Evolutionary conservation across 2,888 invertebrate species (phyloP).

Genomic region (Dioctria linearis): DNA sequence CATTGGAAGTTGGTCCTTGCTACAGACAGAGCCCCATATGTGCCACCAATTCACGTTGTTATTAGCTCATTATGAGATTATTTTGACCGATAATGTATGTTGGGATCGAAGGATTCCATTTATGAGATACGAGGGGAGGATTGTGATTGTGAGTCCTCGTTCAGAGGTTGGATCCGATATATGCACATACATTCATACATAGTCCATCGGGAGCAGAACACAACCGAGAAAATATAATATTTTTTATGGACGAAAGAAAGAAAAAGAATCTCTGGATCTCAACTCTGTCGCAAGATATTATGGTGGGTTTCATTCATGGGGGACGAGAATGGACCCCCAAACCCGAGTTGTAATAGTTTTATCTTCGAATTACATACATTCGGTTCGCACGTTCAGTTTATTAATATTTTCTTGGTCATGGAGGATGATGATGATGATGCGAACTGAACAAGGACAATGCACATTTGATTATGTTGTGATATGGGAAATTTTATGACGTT

Average conservation of each 20-base stretch:
- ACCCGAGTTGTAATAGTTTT: conserved; percentile 5
- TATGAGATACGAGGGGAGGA: conserved; percentile 43
- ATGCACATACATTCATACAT: background rate
- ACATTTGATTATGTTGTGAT: background rate
- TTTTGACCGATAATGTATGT: conserved; percentile 54
- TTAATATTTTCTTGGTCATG: conserved; percentile 49
- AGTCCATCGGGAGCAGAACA: conserved; percentile 23
- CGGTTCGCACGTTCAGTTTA: conserved; percentile 56
- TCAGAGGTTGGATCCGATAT: background rate
- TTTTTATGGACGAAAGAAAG: background rate
- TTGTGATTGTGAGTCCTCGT: background rate
- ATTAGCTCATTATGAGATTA: conserved; percentile 59
- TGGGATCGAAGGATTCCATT: conserved; percentile 55
- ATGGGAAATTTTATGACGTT: conserved; percentile 19
- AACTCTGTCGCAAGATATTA: background rate
- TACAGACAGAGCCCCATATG: conserved; percentile 45
- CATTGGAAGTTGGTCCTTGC: conserved; percentile 4
- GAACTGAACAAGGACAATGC: background rate
- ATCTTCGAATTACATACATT: conserved; percentile 55
- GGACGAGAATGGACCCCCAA: background rate
- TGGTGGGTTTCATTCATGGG: background rate
- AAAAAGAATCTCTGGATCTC: background rate
- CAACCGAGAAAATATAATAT: conserved; percentile 12
- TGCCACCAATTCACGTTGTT: conserved; percentile 56
- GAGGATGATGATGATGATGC: background rate